Evolutionary conservation across 2,888 invertebrate species (phyloP).

Genomic region (Embidobia sp.): DNA sequence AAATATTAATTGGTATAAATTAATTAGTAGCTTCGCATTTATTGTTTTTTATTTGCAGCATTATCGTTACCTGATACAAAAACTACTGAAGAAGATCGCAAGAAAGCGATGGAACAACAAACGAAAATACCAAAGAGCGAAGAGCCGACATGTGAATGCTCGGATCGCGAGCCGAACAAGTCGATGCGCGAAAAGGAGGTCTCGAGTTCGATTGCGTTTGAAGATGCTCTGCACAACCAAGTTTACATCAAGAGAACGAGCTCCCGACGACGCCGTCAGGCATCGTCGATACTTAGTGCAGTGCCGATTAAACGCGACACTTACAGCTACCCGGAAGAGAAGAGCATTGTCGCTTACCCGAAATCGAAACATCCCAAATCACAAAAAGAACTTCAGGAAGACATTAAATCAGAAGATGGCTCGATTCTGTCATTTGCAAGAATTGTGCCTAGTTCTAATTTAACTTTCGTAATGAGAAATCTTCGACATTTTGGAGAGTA

Average conservation of each 20-base stretch:
- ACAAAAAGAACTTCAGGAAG: constrained; percentile 57
- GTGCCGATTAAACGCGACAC: constrained; percentile 40
- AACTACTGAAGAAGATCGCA: constrained; percentile 75
- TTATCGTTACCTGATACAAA: constrained; percentile 74
- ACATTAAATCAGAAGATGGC: constrained; percentile 48
- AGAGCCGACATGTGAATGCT: constrained; percentile 82
- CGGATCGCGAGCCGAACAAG: constrained; percentile 79
- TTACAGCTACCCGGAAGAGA: constrained; percentile 62
- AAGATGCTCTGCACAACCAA: constrained; percentile 90
- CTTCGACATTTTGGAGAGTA: constrained; percentile 91
- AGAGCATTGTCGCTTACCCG: constrained; percentile 17
- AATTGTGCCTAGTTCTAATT: constrained; percentile 71
- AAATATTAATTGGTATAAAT: no score
- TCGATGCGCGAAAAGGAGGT: constrained; percentile 84
- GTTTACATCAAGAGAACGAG: constrained; percentile 84
- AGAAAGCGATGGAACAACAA: constrained; percentile 71
- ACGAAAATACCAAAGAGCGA: constrained; percentile 67
- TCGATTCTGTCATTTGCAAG: constrained; percentile 69
- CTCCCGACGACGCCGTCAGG: constrained; percentile 70
- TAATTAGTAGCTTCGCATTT: no score
- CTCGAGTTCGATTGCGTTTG: constrained; percentile 87
- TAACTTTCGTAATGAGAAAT: constrained; percentile 83
- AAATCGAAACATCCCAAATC: not conserved
- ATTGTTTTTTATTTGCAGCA: constrained; percentile 68
- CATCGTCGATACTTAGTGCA: constrained; percentile 47